phyloP scores from a whole-genome alignment of 2,113 vertebrate genomes.

The Rousettus leschenaultii region DNA sequence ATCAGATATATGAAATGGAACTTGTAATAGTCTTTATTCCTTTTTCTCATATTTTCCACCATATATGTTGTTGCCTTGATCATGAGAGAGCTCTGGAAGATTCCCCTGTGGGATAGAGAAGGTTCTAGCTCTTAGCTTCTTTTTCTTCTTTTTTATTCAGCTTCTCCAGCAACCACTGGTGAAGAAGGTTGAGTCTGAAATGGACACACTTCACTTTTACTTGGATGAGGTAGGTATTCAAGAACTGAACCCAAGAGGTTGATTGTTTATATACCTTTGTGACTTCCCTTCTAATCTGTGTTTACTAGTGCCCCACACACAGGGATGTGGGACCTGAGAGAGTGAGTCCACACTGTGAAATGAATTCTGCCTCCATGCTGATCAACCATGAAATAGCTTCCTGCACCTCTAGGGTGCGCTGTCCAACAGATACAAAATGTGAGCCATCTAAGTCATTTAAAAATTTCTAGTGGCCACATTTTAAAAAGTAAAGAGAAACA shows the following conservation, averaged over 20 bases:
- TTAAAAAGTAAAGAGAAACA: not conserved
- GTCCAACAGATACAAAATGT: not conserved
- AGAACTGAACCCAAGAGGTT: not conserved
- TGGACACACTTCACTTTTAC: conserved; percentile 75
- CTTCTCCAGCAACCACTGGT: conserved; percentile 70
- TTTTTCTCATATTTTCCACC: not conserved
- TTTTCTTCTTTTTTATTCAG: conserved; percentile 45
- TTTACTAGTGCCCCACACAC: not conserved
- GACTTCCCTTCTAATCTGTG: not conserved
- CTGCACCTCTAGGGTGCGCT: not conserved
- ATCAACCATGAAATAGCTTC: not conserved
- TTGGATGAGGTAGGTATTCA: conserved; percentile 78
- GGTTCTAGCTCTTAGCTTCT: not conserved
- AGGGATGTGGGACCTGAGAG: not conserved
- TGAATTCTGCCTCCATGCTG: not conserved
- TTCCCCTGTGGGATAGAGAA: not conserved
- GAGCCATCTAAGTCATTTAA: not conserved
- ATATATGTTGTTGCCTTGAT: not conserved
- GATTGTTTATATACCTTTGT: not conserved
- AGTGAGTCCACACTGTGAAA: not conserved
- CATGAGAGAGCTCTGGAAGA: not conserved
- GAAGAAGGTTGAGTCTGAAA: conserved; percentile 76
- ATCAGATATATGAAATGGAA: not conserved
- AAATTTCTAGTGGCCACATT: not conserved
- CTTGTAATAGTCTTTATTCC: not conserved